Evolutionary conservation across 2,797 vertebrate species (phyloP), one percentile per base, ranked within the genome.

Genomic region (Nannoperca australis): DNA sequence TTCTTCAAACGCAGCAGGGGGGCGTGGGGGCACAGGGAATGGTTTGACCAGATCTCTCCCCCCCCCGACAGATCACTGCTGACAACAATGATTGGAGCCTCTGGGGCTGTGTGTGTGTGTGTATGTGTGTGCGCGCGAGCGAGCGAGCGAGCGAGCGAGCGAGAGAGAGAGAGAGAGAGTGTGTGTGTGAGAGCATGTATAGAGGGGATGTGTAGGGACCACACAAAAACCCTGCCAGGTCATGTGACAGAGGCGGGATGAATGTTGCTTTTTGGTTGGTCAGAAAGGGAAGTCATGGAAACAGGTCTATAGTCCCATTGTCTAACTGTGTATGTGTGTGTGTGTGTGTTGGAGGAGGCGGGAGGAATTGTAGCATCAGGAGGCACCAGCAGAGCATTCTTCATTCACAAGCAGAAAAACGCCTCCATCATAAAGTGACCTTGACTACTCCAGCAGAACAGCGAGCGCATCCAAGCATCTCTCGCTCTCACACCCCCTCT

Each of bases 341-440:
- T 60, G 61, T 70, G 62, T 76, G 70, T 47, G 79, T 13, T 53
- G 40, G 74, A 67, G 75, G 81, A 87, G 85, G 79, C 34, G 47
- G 81, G 66, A 82, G 77, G 76, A 14, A 38, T 61, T 40, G 73
- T 72, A 82, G 79, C 83, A 72, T 85, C 73, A 77, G 80, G 56
- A 88, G 75, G 63, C 55, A 88, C 77, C 68, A 73, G 75, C 63
- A 40, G 67, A 76, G 84, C 70, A 60, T 82, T 89, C 75, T 91
- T 90, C 90, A 94, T 94, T 94, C 91, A 94, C 73, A 92, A 87
- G 74, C 75, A 83, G 63, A 78, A 85, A 87, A 86, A 69, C 73
- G 73, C 91, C 91, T 90, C 92, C 88, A 87, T 88, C 83, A 88
- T 88, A 58, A 80, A 87, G 66, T 87, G 92, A 92, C 89, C 91